These are phyloP conservation scores for Ptilorrhoa leucosticta DNA, from an alignment of 2,113 vertebrate genomes.

Conservation along the genomic window DNA sequence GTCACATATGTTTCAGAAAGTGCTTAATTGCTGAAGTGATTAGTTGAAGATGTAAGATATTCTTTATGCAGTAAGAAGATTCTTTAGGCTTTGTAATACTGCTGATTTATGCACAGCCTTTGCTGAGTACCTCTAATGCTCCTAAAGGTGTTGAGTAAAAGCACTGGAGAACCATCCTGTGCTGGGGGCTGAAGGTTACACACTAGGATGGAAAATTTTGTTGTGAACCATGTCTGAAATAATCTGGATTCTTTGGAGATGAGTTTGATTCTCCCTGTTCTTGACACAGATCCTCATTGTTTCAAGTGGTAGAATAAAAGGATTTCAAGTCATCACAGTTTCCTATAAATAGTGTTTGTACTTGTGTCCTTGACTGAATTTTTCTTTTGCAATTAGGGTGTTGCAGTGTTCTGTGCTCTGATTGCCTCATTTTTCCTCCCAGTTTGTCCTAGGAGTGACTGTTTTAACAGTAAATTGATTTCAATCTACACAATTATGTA, in stretches of 20 bases:
- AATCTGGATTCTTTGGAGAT: not conserved
- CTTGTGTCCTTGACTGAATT: constrained; percentile 33
- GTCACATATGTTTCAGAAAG: not conserved
- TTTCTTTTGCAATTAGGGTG: not conserved
- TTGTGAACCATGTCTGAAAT: not conserved
- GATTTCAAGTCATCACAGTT: not conserved
- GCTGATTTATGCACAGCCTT: constrained; percentile 18
- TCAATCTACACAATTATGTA: not conserved
- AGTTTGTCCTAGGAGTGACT: not conserved
- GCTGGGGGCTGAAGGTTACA: not conserved
- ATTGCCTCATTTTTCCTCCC: not conserved
- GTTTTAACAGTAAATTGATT: not conserved
- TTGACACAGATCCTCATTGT: constrained; percentile 26
- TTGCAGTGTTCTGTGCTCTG: not conserved
- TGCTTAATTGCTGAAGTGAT: not conserved
- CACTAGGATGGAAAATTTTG: not conserved
- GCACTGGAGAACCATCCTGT: not conserved
- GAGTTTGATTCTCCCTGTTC: not conserved
- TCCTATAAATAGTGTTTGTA: constrained; percentile 32
- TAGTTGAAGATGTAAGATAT: not conserved
- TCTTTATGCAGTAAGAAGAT: constrained; percentile 1
- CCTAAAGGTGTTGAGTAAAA: not conserved
- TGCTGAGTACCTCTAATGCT: not conserved
- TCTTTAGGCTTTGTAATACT: not conserved
- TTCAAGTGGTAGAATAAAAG: constrained; percentile 27